Conservation (phyloP, 1,140 invertebrate genomes). For the Drosophila gunungcola region DNA sequence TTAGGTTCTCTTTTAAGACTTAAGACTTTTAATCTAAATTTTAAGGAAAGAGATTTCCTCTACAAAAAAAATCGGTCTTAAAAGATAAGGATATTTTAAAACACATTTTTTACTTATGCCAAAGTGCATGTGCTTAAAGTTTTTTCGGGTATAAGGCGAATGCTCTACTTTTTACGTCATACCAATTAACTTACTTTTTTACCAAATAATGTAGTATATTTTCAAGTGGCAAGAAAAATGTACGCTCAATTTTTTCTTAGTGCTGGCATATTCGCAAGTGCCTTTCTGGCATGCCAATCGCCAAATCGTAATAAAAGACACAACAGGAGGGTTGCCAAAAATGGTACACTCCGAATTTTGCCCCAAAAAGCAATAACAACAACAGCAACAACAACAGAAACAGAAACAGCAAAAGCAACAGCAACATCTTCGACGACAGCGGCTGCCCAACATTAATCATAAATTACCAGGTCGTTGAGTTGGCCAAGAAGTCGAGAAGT, state of each 20-base stretch:
- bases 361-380: conserved; percentile 22
- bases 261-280: conserved; percentile 2
- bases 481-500: conserved; percentile 32
- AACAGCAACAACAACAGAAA: conserved; percentile 41
- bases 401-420: conserved; percentile 12
- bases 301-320: conserved; percentile 70
- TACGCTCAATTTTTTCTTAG: neutral
- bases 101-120: too few species aligned
- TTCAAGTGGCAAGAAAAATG: neutral
- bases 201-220: neutral
- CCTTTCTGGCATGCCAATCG: conserved; percentile 23
- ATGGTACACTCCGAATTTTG: conserved; percentile 68
- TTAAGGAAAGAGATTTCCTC: too few species aligned
- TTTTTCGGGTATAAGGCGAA: too few species aligned
- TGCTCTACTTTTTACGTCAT: too few species aligned
- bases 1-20: too few species aligned
- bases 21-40: too few species aligned
- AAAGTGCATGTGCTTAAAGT: too few species aligned
- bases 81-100: too few species aligned
- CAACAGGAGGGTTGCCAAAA: conserved; percentile 80
- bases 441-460: conserved; percentile 77
- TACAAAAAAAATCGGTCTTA: too few species aligned
- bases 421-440: conserved; percentile 54
- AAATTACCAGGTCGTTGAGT: conserved; percentile 82
- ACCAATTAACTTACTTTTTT: too few species aligned